Percentiles rank a stretch among this genome's conserved stretches.
phyloP scores from a whole-genome alignment of 2,797 vertebrate genomes.

The Phrynocephalus vlangalii region DNA sequence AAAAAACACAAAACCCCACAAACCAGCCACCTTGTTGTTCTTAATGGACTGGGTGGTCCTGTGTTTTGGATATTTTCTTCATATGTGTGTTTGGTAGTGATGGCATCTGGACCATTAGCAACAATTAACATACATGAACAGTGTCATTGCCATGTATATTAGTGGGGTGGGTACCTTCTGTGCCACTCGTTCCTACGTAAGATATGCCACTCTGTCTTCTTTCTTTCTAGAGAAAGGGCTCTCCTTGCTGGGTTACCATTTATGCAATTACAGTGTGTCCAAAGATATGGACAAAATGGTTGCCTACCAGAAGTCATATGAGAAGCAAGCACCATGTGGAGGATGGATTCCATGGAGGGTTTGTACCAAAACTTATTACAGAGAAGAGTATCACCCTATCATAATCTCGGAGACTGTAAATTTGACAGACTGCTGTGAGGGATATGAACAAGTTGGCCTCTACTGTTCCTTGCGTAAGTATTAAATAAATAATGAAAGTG shows the following conservation, averaged over 20 bases:
- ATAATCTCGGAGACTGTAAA: conserved; percentile 73
- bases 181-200: background rate
- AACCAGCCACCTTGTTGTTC: background rate
- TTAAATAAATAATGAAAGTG: background rate
- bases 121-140: background rate
- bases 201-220: background rate
- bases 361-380: conserved; percentile 81
- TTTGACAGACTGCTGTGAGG: conserved; percentile 84
- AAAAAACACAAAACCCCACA: background rate
- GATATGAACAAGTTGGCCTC: conserved; percentile 86
- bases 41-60: background rate
- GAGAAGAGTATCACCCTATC: conserved; percentile 68
- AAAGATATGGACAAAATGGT: conserved; percentile 75
- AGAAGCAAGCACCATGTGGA: conserved; percentile 77
- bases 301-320: conserved; percentile 74
- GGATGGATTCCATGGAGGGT: conserved; percentile 86
- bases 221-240: conserved; percentile 75
- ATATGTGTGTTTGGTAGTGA: background rate
- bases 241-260: conserved; percentile 83
- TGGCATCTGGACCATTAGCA: background rate
- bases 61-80: background rate
- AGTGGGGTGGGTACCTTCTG: background rate
- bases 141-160: background rate
- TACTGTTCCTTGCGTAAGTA: conserved; percentile 89
- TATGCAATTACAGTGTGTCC: conserved; percentile 80